phyloP scores from a whole-genome alignment of 2,113 vertebrate genomes.

The Solea solea region DNA sequence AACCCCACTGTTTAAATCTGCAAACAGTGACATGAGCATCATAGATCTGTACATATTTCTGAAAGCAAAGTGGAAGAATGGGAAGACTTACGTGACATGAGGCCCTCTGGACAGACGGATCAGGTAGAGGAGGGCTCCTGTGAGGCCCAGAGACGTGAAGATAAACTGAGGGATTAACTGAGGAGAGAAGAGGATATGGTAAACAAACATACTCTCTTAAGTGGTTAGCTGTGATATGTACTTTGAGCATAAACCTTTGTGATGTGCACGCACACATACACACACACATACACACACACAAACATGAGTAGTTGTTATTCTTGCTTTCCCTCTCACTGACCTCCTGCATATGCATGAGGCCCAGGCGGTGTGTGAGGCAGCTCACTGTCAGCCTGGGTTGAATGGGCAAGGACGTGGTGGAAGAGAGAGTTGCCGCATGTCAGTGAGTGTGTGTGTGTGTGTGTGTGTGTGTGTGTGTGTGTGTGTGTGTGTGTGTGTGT shows the following conservation, averaged over 20 bases:
- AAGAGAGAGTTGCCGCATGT: constrained; percentile 34
- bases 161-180: constrained; percentile 72
- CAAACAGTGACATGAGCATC: too few species aligned
- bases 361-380: constrained; percentile 70
- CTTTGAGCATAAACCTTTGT: constrained; percentile 35
- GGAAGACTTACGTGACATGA: constrained; percentile 66
- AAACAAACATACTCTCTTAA: constrained; percentile 55
- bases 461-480: constrained; percentile 19
- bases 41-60: too few species aligned
- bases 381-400: constrained; percentile 79
- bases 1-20: too few species aligned
- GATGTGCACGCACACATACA: constrained; percentile 1
- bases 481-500: constrained; percentile 28
- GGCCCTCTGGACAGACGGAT: constrained; percentile 65
- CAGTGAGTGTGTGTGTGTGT: constrained; percentile 20
- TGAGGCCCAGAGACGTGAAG: constrained; percentile 52
- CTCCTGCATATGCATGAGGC: constrained; percentile 81
- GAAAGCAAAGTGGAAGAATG: not conserved
- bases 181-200: constrained; percentile 19
- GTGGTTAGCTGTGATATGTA: constrained; percentile 41
- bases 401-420: constrained; percentile 74
- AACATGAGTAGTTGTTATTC: constrained; percentile 69
- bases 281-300: constrained; percentile 38
- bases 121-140: constrained; percentile 60
- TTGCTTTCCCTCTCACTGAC: constrained; percentile 60